Evolutionary conservation across 2,113 vertebrate species (phyloP).

Genomic region (Abramis brama): DNA sequence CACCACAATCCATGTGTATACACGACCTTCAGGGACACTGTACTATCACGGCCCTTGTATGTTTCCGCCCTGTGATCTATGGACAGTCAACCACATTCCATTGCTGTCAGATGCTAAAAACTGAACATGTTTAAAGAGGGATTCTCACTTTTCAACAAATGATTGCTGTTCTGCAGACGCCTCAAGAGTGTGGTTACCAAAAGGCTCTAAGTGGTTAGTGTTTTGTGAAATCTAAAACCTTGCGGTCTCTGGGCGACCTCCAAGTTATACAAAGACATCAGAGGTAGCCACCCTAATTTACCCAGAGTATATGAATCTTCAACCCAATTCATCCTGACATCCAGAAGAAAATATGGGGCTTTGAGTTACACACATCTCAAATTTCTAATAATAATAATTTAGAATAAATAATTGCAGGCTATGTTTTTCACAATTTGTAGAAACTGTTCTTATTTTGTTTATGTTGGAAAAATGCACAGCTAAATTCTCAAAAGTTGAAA

Average conservation of each 20-base stretch:
- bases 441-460: background rate
- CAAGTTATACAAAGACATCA: slow-evolving; percentile 23
- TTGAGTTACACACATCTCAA: slow-evolving; percentile 3
- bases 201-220: slow-evolving; percentile 21
- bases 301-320: slow-evolving; percentile 32
- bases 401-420: slow-evolving; percentile 25
- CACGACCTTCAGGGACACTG: background rate
- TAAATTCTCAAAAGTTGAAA: background rate
- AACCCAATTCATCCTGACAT: slow-evolving; percentile 11
- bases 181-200: slow-evolving; percentile 24
- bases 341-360: slow-evolving; percentile 12
- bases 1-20: background rate
- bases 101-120: background rate
- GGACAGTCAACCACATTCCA: background rate
- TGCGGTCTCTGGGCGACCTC: background rate
- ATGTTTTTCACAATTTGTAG: background rate
- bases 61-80: slow-evolving; percentile 3
- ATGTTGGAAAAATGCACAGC: background rate
- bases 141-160: slow-evolving; percentile 12
- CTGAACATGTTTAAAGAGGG: background rate
- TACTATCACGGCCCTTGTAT: background rate
- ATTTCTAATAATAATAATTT: slow-evolving; percentile 12
- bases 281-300: slow-evolving; percentile 10
- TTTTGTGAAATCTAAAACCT: slow-evolving; percentile 44
- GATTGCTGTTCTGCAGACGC: background rate